A percentile compares a stretch with the other conserved stretches of the same genome.
Conservation (phyloP, 2,888 invertebrate species). For the Phytoseiulus persimilis region DNA sequence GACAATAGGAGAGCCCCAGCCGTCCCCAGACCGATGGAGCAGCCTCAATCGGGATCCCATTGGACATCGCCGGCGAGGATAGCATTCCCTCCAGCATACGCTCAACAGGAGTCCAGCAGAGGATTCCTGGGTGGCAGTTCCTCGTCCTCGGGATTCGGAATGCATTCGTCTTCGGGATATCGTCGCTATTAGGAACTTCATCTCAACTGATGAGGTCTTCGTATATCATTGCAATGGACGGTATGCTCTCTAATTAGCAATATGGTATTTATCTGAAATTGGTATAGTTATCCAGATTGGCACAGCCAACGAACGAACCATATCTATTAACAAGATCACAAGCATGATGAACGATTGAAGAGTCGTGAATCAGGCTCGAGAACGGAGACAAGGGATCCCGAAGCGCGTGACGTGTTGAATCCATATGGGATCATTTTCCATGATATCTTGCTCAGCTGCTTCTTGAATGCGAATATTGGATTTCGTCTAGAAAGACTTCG, state of each 20-base stretch:
- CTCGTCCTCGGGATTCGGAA: slow-evolving; percentile 21
- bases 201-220: neutral
- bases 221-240: neutral
- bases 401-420: too few relatives aligned
- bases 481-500: neutral
- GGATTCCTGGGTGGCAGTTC: slow-evolving; percentile 20
- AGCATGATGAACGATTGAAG: too few relatives aligned
- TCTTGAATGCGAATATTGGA: too few relatives aligned
- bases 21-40: neutral
- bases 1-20: neutral
- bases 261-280: neutral
- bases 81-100: slow-evolving; percentile 33
- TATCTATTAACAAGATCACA: neutral
- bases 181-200: slow-evolving; percentile 17
- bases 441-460: too few relatives aligned
- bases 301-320: neutral
- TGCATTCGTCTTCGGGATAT: neutral
- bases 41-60: neutral
- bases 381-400: too few relatives aligned
- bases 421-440: too few relatives aligned
- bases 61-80: slow-evolving; percentile 18
- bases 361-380: too few relatives aligned
- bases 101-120: slow-evolving; percentile 18
- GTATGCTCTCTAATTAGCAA: neutral
- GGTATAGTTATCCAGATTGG: neutral